phyloP scores from a whole-genome alignment of 2,113 vertebrate species.

The Telmatochromis bifrenatus region DNA sequence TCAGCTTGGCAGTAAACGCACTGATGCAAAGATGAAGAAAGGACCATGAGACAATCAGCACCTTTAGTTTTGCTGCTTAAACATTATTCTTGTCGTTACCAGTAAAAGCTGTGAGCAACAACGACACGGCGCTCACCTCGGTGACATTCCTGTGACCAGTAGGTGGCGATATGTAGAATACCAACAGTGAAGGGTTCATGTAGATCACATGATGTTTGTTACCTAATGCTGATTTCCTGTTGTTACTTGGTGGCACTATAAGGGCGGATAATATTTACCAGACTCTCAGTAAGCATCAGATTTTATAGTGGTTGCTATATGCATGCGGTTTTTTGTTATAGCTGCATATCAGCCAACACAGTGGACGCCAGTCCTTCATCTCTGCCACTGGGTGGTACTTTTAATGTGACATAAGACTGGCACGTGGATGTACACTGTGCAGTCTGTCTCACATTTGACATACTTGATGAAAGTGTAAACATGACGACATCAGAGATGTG shows the following conservation, averaged over 20 bases:
- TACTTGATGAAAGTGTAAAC: not conserved
- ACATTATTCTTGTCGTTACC: accelerated
- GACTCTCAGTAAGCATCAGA: not conserved
- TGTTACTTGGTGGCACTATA: not conserved
- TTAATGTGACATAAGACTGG: not conserved
- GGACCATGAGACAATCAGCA: not conserved
- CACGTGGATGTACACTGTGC: not conserved
- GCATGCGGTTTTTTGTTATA: not conserved
- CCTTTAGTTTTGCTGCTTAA: not conserved
- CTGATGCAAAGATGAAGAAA: not conserved
- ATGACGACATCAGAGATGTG: not conserved
- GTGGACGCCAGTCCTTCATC: not conserved
- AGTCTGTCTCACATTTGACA: not conserved
- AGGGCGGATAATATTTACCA: not conserved
- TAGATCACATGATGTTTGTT: not conserved
- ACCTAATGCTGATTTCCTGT: not conserved
- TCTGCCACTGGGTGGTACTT: not conserved
- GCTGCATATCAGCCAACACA: not conserved
- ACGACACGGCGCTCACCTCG: accelerated
- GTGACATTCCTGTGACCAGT: not conserved
- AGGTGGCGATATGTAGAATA: not conserved
- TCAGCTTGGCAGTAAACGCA: not conserved
- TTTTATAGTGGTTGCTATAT: not conserved
- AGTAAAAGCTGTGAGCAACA: not conserved
- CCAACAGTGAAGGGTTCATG: not conserved